Evolutionary conservation across 37 sponge, comb jelly and placozoan species (phyloP), one percentile per base, ranked within the genome.

Genomic region (Chondrosia reniformis): DNA sequence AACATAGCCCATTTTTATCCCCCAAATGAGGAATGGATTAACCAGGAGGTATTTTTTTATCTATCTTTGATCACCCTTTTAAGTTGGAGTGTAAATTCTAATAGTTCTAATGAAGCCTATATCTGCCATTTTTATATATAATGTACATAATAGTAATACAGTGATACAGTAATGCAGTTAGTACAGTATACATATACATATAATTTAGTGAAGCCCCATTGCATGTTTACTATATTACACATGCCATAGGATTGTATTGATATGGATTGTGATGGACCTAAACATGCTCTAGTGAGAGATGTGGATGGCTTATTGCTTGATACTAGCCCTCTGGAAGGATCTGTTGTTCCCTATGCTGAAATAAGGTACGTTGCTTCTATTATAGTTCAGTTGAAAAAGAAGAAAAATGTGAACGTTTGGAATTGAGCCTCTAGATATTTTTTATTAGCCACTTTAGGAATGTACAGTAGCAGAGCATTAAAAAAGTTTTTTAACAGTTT

Each of bases 241-340:
- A 28, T 61, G 43, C 24, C 39, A 17, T 55, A 88, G 81, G 98
- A 97, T 58, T 97, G 98, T 71, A 80, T 97, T 34, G 98, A 97
- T 42, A 97, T 97, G 98, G 95, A 94, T 54, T 97, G 98, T 92
- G 98, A 97, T 85, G 98, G 95, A 36, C 95, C 91, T 39, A 97
- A 97, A 80, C 92, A 97, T 75, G 80, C 92, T 24, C 78, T 97
- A 9, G 57, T 97, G 12, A 56, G 82, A 6, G 98, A 97, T 63
- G 22, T 88, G 32, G 98, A 97, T 81, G 98, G 98, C 0, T 37
- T 69, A n/a, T 78, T 94, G 27, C 33, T 84, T 12, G 85, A 79
- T 12, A 81, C 81, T 0, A 31, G 61, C 22, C 84, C 87, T 22
- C 39, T 25, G 4, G 58, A 64, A 37, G 87, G 88, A 12, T 84